These are phyloP conservation scores for Pycnonotus jocosus DNA, from an alignment of 2,113 vertebrate species.

Conservation along the genomic window DNA sequence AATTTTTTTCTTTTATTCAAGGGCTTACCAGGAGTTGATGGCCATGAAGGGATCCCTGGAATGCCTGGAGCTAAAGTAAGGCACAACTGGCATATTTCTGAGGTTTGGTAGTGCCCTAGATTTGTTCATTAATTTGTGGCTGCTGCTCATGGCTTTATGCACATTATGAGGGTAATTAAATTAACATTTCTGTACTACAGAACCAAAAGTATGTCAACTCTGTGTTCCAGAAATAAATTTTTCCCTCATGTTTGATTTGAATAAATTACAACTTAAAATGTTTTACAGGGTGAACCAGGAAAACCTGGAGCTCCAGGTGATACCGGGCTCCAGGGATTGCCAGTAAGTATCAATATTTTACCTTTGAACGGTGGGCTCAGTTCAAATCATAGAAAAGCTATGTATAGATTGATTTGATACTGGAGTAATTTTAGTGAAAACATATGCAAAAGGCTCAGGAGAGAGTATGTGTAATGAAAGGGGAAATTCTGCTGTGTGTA, in stretches of 20 bases:
- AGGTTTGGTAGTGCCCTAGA: not conserved
- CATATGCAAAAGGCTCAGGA: not conserved
- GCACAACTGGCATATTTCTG: not conserved
- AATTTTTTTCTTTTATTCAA: not conserved
- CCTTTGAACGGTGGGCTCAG: not conserved
- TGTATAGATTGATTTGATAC: not conserved
- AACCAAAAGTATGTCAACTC: not conserved
- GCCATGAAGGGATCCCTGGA: slow-evolving; percentile 92
- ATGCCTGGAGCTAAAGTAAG: slow-evolving; percentile 92
- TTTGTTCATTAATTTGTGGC: not conserved
- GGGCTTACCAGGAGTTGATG: slow-evolving; percentile 91
- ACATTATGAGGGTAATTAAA: not conserved
- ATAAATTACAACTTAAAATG: not conserved
- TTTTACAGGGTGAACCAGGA: slow-evolving; percentile 83
- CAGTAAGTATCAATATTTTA: slow-evolving; percentile 79
- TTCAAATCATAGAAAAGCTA: not conserved
- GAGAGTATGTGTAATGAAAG: not conserved
- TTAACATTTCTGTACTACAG: not conserved
- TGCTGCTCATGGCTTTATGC: not conserved
- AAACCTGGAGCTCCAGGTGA: slow-evolving; percentile 90
- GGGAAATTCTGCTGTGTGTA: not conserved
- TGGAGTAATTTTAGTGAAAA: not conserved
- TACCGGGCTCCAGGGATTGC: slow-evolving; percentile 86
- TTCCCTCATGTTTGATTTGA: not conserved
- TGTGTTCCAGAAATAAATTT: not conserved